A percentile compares a stretch with the other conserved stretches of the same genome.
Conservation (phyloP, 2,113 vertebrate genomes). For the Hippocampus barbouri region DNA sequence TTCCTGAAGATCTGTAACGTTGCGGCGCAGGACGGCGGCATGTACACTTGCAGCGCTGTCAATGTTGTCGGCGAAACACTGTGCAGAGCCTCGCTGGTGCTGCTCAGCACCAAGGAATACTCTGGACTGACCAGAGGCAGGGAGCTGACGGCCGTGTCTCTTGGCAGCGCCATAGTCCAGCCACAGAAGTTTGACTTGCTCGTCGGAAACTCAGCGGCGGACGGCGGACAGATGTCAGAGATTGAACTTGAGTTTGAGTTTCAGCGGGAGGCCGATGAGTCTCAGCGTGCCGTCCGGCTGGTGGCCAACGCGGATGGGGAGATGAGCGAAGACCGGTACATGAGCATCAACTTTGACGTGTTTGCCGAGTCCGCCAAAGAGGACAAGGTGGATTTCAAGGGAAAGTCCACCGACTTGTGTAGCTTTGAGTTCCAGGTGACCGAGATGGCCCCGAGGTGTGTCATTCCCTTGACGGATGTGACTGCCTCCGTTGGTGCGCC, state of each 20-base stretch:
- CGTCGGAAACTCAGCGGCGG: constrained; percentile 70
- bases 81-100: constrained; percentile 79
- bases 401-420: constrained; percentile 80
- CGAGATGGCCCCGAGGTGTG: constrained; percentile 82
- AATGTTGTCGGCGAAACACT: constrained; percentile 87
- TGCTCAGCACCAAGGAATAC: constrained; percentile 67
- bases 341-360: constrained; percentile 79
- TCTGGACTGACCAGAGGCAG: constrained; percentile 58
- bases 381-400: constrained; percentile 79
- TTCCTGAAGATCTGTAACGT: constrained; percentile 80
- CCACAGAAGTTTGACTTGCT: constrained; percentile 76
- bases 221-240: constrained; percentile 78
- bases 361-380: constrained; percentile 79
- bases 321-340: constrained; percentile 70
- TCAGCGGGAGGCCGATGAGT: constrained; percentile 69
- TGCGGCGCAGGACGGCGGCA: constrained; percentile 76
- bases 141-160: constrained; percentile 64
- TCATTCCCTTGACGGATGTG: constrained; percentile 79
- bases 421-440: constrained; percentile 89
- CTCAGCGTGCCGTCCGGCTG: constrained; percentile 73
- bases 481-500: constrained; percentile 79
- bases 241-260: constrained; percentile 85
- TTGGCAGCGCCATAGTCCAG: constrained; percentile 60
- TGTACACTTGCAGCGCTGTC: constrained; percentile 82
- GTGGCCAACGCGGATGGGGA: constrained; percentile 75